Evolutionary conservation across 1,140 invertebrate genomes (phyloP), one percentile per base, ranked within the genome.

Genomic region (Heliconius hewitsoni): DNA sequence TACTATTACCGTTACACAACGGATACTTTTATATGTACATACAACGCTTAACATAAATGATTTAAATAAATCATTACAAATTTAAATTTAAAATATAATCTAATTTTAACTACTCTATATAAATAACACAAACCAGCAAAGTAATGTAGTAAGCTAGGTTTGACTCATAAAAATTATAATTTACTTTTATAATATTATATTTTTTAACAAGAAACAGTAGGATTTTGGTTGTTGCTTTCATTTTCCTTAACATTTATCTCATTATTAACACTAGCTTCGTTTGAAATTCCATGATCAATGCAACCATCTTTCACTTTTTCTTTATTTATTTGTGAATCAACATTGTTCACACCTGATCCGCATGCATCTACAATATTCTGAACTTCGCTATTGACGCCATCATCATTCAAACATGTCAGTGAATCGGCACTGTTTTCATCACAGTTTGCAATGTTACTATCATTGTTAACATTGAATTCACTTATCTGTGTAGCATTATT

Each of bases 291-390:
- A 11, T 13, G 27, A 11, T 66, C 60, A 27, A 23, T 3, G 5
- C 18, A 27, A 6, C 27, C 60, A 52, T 6, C 3, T 30, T 66
- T 18, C 23, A 27, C 27, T 37, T 18, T 6, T 42, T 74, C 77
- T 18, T 50, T 23, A 23, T 57, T 50, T 11, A 34, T 46, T 75
- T 74, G 9, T 18, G 42, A 34, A 72, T 82, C 70, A 71, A 77
- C 78, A 74, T 39, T 71, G 8, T 77, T 52, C 52, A 60, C n/a
- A n/a, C 6, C 55, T 9, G 55, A 11, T 23, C 8, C n/a, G n/a
- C n/a, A 19, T 57, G 19, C 8, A 57, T 60, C n/a, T 27, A 9
- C 3, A 60, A 23, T 23, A 60, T 60, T 23, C 19, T 60, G 19
- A 23, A 9, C 27, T 16, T 16, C n/a, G 27, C 11, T 30, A 66